Evolutionary conservation across 35 echinoderm and acorn worm genomes (phyloP).

Genomic region (Eucidaris tribuloides): DNA sequence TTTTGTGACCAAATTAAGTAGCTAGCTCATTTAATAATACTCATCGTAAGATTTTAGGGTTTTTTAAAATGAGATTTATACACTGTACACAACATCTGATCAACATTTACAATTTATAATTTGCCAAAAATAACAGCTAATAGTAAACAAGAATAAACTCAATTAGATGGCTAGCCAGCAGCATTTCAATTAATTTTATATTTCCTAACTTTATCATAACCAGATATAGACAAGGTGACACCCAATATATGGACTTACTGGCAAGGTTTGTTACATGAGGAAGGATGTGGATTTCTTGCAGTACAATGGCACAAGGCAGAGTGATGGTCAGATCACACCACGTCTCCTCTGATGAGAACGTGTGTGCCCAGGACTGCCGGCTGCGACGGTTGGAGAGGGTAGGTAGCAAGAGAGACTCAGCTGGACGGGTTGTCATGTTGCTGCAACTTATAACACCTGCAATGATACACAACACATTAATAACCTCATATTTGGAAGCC

Average conservation of each 20-base stretch:
- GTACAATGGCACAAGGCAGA: constrained; percentile 81
- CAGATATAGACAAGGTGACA: too few species aligned
- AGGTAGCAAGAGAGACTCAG: constrained; percentile 82
- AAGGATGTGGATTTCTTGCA: constrained; percentile 91
- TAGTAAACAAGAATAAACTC: too few species aligned
- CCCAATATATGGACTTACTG: constrained; percentile 73
- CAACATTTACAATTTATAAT: too few species aligned
- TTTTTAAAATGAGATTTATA: too few species aligned
- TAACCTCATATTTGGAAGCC: too few species aligned
- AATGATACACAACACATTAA: too few species aligned
- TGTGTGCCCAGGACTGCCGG: constrained; percentile 93
- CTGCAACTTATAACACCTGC: constrained; percentile 81
- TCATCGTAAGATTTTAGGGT: too few species aligned
- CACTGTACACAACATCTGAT: too few species aligned
- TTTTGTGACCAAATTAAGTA: too few species aligned
- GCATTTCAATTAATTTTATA: neutral
- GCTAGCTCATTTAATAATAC: too few species aligned
- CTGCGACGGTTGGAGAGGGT: constrained; percentile 74
- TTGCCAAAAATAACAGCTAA: too few species aligned
- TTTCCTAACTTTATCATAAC: neutral
- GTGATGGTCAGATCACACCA: constrained; percentile 97
- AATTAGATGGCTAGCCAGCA: too few species aligned
- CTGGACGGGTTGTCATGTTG: constrained; percentile 80
- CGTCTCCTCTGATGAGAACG: constrained; percentile 92
- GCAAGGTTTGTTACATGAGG: constrained; percentile 81